These are phyloP conservation scores for Dorcus parallelipipedus DNA, from an alignment of 2,888 invertebrate genomes.

Conservation along the genomic window DNA sequence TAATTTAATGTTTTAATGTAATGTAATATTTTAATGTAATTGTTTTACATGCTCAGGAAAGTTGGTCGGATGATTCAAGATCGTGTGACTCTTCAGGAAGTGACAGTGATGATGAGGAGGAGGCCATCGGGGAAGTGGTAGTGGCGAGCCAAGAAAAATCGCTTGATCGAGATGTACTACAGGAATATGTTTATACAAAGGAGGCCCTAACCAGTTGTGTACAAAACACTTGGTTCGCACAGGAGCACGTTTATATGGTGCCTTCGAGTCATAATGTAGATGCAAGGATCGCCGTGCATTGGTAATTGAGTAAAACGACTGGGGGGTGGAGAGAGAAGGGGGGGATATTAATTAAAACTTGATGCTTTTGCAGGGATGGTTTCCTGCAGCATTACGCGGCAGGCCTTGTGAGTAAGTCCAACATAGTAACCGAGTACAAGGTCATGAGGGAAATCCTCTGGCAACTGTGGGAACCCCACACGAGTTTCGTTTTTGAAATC, in stretches of 20 bases:
- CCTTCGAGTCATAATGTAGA: conserved; percentile 36
- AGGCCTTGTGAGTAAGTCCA: conserved; percentile 33
- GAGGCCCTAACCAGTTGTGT: conserved; percentile 12
- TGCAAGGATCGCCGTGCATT: conserved; percentile 41
- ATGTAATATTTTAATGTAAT: too few relatives aligned
- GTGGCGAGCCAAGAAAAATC: too few relatives aligned
- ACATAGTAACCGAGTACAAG: conserved; percentile 43
- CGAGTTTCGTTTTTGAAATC: conserved; percentile 37
- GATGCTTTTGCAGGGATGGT: conserved; percentile 33
- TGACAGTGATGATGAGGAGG: background rate
- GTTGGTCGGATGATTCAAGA: conserved; percentile 10
- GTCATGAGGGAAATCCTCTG: conserved; percentile 45
- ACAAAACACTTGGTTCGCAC: conserved; percentile 41
- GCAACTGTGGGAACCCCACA: conserved; percentile 40
- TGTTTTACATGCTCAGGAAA: conserved; percentile 2
- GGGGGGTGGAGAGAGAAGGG: background rate
- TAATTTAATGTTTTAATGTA: conserved; percentile 4
- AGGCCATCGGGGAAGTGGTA: background rate
- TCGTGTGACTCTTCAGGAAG: background rate
- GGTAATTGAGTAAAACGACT: conserved; percentile 28
- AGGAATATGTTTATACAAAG: background rate
- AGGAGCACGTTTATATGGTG: conserved; percentile 28
- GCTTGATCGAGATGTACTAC: background rate
- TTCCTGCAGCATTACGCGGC: conserved; percentile 33
- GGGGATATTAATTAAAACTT: background rate